Conservation (phyloP, 1,140 invertebrate species). For the Nylanderia fulva region DNA sequence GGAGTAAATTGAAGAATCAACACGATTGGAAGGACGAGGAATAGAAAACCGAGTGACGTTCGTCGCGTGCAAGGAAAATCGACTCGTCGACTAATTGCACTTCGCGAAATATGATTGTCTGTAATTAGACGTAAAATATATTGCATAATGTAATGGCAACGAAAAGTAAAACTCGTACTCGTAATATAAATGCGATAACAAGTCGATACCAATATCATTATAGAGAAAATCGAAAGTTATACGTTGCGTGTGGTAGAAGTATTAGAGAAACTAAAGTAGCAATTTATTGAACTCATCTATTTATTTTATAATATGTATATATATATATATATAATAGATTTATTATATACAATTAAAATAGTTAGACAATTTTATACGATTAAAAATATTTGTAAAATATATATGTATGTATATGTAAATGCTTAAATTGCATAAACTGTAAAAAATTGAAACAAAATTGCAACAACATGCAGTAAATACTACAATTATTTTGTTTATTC, state of each 20-base stretch:
- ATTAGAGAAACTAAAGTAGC: neutral
- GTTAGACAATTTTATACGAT: no score
- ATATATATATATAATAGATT: no score
- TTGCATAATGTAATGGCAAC: constrained; percentile 25
- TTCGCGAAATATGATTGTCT: constrained; percentile 26
- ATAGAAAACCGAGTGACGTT: neutral
- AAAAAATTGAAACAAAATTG: neutral
- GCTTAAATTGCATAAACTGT: neutral
- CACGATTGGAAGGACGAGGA: neutral
- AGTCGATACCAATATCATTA: constrained; percentile 29
- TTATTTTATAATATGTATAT: neutral
- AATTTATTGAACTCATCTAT: neutral
- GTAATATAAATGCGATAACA: neutral
- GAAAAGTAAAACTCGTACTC: neutral
- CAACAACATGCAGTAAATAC: neutral
- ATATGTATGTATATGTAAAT: neutral
- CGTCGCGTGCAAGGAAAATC: constrained; percentile 26
- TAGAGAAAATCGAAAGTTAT: neutral
- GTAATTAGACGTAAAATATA: constrained; percentile 53
- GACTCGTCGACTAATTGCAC: constrained; percentile 59
- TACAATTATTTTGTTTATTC: neutral
- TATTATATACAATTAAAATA: no score
- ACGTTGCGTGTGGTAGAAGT: no score
- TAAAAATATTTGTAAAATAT: no score
- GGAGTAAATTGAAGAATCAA: constrained; percentile 41